phyloP scores from a whole-genome alignment of 2,888 invertebrate genomes.

The Strigamia crassipes region DNA sequence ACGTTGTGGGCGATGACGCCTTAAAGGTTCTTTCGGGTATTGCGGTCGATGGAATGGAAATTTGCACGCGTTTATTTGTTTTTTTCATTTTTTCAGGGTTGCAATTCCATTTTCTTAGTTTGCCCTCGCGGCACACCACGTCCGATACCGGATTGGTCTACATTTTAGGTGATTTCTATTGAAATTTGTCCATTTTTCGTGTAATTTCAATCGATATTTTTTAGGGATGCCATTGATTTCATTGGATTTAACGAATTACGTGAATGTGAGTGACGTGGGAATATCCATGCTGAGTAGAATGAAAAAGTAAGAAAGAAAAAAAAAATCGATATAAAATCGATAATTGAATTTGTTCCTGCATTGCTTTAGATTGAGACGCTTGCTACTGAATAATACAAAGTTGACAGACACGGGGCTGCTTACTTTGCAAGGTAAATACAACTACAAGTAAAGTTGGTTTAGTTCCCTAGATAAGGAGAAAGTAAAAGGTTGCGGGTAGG shows the following conservation, averaged over 20 bases:
- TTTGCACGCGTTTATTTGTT: not conserved
- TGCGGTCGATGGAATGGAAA: not conserved
- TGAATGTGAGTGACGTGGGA: not conserved
- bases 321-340: not conserved
- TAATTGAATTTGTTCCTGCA: not conserved
- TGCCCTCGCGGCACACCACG: not conserved
- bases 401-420: not conserved
- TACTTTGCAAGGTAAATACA: not conserved
- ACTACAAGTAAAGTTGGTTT: not conserved
- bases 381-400: not conserved
- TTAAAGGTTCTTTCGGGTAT: not conserved
- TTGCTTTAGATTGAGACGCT: not conserved
- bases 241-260: slow-evolving; percentile 7
- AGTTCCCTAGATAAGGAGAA: not conserved
- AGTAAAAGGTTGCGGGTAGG: no score
- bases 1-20: not conserved
- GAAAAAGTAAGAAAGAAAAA: not conserved
- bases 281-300: not conserved
- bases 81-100: not conserved
- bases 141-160: not conserved
- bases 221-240: slow-evolving; percentile 6
- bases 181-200: not conserved
- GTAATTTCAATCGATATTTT: not conserved
- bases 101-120: not conserved
- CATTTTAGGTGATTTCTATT: not conserved